Conservation (phyloP, 2,888 invertebrate genomes). For the Rotaria socialis region DNA sequence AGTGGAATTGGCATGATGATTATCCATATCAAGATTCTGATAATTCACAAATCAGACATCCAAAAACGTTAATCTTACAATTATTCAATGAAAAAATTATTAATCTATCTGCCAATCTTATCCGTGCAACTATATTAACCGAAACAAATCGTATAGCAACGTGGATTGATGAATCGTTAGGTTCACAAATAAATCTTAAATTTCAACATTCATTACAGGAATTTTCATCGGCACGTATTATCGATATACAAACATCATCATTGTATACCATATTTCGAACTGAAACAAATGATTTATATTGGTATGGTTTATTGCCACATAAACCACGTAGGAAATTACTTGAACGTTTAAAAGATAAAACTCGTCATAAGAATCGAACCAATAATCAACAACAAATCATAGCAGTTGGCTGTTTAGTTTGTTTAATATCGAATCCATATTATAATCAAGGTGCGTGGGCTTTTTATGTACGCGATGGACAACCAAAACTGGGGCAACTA, state of each 20-base stretch:
- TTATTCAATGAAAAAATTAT: conserved; percentile 70
- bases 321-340: conserved; percentile 85
- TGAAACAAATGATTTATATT: conserved; percentile 85
- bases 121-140: conserved; percentile 82
- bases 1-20: conserved; percentile 88
- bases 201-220: conserved; percentile 71
- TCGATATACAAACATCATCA: conserved; percentile 82
- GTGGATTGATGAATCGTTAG: conserved; percentile 78
- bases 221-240: conserved; percentile 69
- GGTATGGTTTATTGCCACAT: conserved; percentile 89
- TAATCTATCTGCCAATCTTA: conserved; percentile 77
- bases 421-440: conserved; percentile 92
- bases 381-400: conserved; percentile 15
- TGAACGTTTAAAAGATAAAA: conserved; percentile 63
- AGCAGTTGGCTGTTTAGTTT: conserved; percentile 53
- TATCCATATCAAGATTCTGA: conserved; percentile 70
- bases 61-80: conserved; percentile 74
- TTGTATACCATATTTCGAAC: conserved; percentile 84
- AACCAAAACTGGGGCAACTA: conserved; percentile 86
- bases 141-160: conserved; percentile 87
- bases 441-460: conserved; percentile 91
- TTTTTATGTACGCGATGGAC: conserved; percentile 66
- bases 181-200: conserved; percentile 67
- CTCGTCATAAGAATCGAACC: conserved; percentile 1
- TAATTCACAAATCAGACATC: conserved; percentile 69